Percentiles rank a stretch among this genome's conserved stretches.
These are phyloP conservation scores for Vimba vimba DNA, from an alignment of 2,113 vertebrate genomes.

Conservation along the genomic window DNA sequence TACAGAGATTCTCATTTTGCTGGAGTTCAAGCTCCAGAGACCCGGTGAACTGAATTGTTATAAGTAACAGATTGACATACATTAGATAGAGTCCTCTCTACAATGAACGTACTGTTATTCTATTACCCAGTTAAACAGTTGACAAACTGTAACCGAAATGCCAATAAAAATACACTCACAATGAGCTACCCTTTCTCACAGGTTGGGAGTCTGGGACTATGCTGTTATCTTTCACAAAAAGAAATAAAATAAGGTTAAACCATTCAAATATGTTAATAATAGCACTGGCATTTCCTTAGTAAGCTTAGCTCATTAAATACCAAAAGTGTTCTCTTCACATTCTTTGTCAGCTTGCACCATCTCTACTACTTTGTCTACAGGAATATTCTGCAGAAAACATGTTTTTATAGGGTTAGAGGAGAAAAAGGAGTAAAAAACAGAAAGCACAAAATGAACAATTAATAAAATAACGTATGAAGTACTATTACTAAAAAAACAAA, in stretches of 20 bases:
- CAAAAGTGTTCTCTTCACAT: constrained; percentile 57
- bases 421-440: not conserved
- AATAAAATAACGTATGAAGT: not conserved
- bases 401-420: not conserved
- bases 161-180: constrained; percentile 76
- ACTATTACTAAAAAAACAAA: too few relatives aligned
- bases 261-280: not conserved
- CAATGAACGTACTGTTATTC: not conserved
- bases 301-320: constrained; percentile 57
- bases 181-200: constrained; percentile 58
- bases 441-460: not conserved
- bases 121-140: not conserved
- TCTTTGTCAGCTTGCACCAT: constrained; percentile 51
- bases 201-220: constrained; percentile 81
- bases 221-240: constrained; percentile 73
- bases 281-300: not conserved
- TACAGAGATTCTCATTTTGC: constrained; percentile 65
- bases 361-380: constrained; percentile 61
- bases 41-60: constrained; percentile 52
- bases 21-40: constrained; percentile 30
- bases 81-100: not conserved
- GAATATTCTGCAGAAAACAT: constrained; percentile 58
- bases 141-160: not conserved
- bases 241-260: constrained; percentile 49
- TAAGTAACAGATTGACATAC: not conserved